Evolutionary conservation across 1,140 invertebrate species (phyloP).

Genomic region (Pachypsylla venusta): DNA sequence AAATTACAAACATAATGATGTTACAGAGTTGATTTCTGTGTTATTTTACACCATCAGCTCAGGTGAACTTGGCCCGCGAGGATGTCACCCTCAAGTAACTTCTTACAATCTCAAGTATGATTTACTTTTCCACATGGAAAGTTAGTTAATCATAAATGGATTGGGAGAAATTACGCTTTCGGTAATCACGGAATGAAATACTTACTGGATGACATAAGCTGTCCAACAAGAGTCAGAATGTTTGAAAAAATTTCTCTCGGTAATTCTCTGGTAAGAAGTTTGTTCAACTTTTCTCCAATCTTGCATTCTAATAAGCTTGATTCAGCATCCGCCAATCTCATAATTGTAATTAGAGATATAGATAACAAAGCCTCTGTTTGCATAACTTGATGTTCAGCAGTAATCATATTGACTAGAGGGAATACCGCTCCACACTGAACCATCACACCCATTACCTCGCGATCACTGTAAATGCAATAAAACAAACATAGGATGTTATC

Average conservation of each 20-base stretch:
- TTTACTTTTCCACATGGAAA: too few species aligned
- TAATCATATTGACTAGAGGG: slow-evolving; percentile 62
- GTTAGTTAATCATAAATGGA: too few species aligned
- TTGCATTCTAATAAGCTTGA: slow-evolving; percentile 20
- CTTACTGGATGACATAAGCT: slow-evolving; percentile 21
- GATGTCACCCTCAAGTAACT: too few species aligned
- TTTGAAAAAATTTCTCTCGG: slow-evolving; percentile 24
- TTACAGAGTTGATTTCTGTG: too few species aligned
- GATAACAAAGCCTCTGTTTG: slow-evolving; percentile 69
- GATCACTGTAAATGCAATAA: slow-evolving; percentile 29
- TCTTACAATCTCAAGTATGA: too few species aligned
- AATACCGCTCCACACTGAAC: slow-evolving; percentile 50
- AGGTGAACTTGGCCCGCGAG: too few species aligned
- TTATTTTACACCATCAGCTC: too few species aligned
- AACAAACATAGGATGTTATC: too few species aligned
- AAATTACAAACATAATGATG: too few species aligned
- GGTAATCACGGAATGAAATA: too few species aligned
- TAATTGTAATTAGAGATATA: slow-evolving; percentile 42
- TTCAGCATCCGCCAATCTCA: slow-evolving; percentile 25
- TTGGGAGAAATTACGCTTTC: too few species aligned
- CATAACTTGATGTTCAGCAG: slow-evolving; percentile 67
- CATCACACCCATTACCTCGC: slow-evolving; percentile 42
- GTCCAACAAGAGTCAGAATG: slow-evolving; percentile 21
- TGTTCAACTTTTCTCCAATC: slow-evolving; percentile 22
- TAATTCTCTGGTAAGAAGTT: slow-evolving; percentile 11